Conservation (phyloP, 2,888 invertebrate species). For the Chymomyza fuscimana region DNA sequence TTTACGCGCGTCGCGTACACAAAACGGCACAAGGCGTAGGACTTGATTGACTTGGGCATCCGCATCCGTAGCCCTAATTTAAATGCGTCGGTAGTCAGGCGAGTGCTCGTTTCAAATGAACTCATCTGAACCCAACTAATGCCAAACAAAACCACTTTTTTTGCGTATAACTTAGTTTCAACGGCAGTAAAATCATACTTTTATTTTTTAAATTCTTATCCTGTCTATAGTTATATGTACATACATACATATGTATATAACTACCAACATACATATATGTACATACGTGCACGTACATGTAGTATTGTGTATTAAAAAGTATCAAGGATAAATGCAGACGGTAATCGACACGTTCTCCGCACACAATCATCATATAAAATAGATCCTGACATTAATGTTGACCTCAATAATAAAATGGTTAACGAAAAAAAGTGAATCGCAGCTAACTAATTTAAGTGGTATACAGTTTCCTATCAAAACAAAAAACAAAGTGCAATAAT, state of each 20-base stretch:
- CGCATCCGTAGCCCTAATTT: conserved; percentile 65
- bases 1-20: conserved; percentile 50
- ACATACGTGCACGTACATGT: conserved; percentile 13
- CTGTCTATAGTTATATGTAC: conserved; percentile 7
- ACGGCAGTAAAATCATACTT: conserved; percentile 10
- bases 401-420: neutral
- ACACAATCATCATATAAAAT: conserved; percentile 24
- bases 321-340: conserved; percentile 65
- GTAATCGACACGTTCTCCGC: conserved; percentile 65
- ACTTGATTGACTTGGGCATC: conserved; percentile 36
- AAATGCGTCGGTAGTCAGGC: conserved; percentile 51
- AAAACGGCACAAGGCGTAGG: conserved; percentile 10
- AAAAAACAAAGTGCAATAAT: conserved; percentile 34
- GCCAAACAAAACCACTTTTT: conserved; percentile 14
- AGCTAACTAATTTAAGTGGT: conserved; percentile 17
- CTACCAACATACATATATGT: conserved; percentile 35
- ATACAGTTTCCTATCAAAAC: too few relatives aligned
- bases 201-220: conserved; percentile 6
- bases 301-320: conserved; percentile 9
- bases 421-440: conserved; percentile 5
- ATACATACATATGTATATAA: conserved; percentile 22
- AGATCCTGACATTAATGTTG: conserved; percentile 2
- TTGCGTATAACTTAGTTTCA: neutral
- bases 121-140: conserved; percentile 15
- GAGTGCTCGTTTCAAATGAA: conserved; percentile 4